Conservation (phyloP, 2,888 invertebrate species). For the Atrina japonica region DNA sequence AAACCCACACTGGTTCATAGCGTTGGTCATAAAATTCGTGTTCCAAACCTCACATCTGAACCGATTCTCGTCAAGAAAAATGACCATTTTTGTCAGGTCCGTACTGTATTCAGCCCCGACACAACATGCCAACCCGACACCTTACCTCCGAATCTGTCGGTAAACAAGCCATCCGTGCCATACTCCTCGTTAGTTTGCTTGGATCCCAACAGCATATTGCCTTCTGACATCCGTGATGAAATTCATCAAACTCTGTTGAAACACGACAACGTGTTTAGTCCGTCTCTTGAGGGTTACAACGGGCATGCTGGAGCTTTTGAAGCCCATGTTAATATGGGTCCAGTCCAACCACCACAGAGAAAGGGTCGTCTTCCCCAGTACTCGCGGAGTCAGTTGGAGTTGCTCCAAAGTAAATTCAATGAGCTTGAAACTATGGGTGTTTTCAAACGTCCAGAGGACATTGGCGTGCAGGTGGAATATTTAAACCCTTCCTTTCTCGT, state of each 20-base stretch:
- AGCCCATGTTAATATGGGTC: slow-evolving; percentile 56
- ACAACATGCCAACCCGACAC: no score
- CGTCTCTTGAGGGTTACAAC: slow-evolving; percentile 44
- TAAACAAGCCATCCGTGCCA: no score
- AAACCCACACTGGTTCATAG: no score
- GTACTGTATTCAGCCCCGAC: not conserved
- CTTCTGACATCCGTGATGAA: no score
- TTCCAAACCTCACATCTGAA: slow-evolving; percentile 35
- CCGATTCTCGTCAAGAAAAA: slow-evolving; percentile 22
- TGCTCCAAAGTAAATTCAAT: slow-evolving; percentile 53
- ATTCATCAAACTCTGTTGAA: no score
- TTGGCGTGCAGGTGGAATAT: slow-evolving; percentile 52
- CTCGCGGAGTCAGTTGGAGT: slow-evolving; percentile 37
- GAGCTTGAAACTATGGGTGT: slow-evolving; percentile 57
- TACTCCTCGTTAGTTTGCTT: no score
- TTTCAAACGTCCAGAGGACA: no score
- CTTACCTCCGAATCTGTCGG: no score
- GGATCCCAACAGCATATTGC: no score
- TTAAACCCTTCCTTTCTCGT: slow-evolving; percentile 62
- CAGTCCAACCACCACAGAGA: slow-evolving; percentile 50
- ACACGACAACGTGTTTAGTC: slow-evolving; percentile 4
- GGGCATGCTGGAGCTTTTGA: slow-evolving; percentile 48
- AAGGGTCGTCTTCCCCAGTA: slow-evolving; percentile 55
- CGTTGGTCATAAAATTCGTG: slow-evolving; percentile 36
- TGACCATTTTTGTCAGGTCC: slow-evolving; percentile 41